phyloP scores from a whole-genome alignment of 2,797 vertebrate genomes.

The Sebastes hubbsi region DNA sequence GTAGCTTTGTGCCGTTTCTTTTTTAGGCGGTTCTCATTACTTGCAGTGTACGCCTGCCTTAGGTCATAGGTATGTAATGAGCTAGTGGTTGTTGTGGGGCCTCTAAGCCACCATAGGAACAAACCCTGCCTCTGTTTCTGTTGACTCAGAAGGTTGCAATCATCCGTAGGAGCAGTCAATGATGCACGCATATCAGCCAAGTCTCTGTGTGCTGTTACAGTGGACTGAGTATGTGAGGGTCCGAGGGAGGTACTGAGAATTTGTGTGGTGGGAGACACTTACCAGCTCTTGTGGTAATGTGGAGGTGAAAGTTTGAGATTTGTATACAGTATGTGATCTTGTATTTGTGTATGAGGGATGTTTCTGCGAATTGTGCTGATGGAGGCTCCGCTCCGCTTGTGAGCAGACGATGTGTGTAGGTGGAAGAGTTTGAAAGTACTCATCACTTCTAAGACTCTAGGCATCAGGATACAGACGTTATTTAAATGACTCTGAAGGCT shows the following conservation, averaged over 20 bases:
- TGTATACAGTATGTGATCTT: slow-evolving; percentile 12
- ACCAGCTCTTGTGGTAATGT: not conserved
- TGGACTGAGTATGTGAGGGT: not conserved
- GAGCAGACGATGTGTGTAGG: not conserved
- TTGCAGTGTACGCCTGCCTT: not conserved
- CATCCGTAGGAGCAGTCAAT: slow-evolving; percentile 12
- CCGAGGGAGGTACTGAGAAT: slow-evolving; percentile 8
- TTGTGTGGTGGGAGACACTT: not conserved
- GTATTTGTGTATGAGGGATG: not conserved
- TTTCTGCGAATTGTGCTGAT: not conserved
- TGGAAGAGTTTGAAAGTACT: not conserved
- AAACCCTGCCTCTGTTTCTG: slow-evolving; percentile 15
- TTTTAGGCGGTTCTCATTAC: not conserved
- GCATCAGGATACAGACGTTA: not conserved
- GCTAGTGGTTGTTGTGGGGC: not conserved
- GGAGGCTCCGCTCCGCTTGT: not conserved
- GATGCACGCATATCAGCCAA: slow-evolving; percentile 13
- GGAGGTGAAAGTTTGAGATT: slow-evolving; percentile 16
- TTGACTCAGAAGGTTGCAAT: slow-evolving; percentile 18
- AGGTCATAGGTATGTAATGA: not conserved
- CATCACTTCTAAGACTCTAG: not conserved
- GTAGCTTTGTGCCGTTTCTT: not conserved
- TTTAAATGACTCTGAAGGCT: slow-evolving; percentile 10
- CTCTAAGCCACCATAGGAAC: slow-evolving; percentile 1
- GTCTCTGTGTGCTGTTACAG: slow-evolving; percentile 10